Evolutionary conservation across 2,797 vertebrate species (phyloP).

Genomic region (Catostomus latipinnis): DNA sequence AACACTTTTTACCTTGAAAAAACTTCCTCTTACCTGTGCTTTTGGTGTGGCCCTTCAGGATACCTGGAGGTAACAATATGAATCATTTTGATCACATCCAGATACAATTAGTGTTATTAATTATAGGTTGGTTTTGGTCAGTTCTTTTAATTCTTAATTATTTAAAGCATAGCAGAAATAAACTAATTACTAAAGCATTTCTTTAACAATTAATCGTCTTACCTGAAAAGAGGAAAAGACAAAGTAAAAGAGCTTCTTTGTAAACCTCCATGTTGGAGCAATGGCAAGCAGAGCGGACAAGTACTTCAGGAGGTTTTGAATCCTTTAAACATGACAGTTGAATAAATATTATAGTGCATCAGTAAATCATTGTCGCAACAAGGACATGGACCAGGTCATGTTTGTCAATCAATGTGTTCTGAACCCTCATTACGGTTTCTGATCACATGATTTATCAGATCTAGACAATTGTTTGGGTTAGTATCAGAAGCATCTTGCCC

Average conservation of each 20-base stretch:
- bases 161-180: background rate
- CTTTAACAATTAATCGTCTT: conserved; percentile 55
- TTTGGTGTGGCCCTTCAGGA: conserved; percentile 11
- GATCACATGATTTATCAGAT: conserved; percentile 19
- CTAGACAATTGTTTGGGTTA: background rate
- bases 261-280: conserved; percentile 71
- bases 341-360: conserved; percentile 66
- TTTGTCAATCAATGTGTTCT: conserved; percentile 53
- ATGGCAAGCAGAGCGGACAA: conserved; percentile 53
- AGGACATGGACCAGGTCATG: conserved; percentile 69
- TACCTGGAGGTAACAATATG: conserved; percentile 20
- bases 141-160: background rate
- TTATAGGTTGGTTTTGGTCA: background rate
- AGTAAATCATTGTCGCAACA: conserved; percentile 79
- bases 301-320: conserved; percentile 46
- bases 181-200: background rate
- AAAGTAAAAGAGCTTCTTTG: conserved; percentile 57
- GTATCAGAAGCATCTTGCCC: too few species aligned
- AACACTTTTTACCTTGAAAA: background rate
- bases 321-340: conserved; percentile 54
- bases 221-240: conserved; percentile 72
- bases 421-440: conserved; percentile 27
- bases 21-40: conserved; percentile 41
- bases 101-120: background rate
- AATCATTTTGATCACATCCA: background rate